phyloP scores from a whole-genome alignment of 1,140 invertebrate genomes.

The Pogonomyrmex californicus region DNA sequence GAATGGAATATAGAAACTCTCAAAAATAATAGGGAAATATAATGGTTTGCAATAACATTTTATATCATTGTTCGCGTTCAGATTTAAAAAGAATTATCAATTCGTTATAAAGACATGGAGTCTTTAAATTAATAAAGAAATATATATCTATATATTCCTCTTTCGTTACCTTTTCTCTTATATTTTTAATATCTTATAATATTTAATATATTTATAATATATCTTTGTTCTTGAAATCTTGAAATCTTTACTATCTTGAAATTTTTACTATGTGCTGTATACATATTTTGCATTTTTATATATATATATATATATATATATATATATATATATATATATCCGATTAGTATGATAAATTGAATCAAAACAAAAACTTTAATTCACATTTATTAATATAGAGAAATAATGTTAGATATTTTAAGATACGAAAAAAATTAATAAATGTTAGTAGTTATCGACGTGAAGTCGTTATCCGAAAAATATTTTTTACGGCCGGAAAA shows the following conservation, averaged over 20 bases:
- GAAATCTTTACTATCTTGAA: too few species aligned
- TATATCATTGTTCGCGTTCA: background rate
- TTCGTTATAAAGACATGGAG: background rate
- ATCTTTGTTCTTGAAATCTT: too few species aligned
- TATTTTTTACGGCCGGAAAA: background rate
- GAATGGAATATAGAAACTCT: background rate
- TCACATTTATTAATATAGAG: background rate
- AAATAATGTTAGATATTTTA: background rate
- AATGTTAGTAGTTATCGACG: background rate
- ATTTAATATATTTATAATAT: too few species aligned
- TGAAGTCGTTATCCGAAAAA: slow-evolving; percentile 28
- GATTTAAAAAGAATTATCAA: background rate
- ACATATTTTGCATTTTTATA: background rate
- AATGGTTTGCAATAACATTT: slow-evolving; percentile 9
- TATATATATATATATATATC: background rate
- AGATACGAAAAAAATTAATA: background rate
- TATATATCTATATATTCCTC: background rate
- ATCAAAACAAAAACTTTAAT: background rate
- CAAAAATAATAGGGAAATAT: slow-evolving; percentile 5
- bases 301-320: background rate
- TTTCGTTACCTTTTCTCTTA: too few species aligned
- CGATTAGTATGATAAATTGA: background rate
- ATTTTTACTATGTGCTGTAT: background rate
- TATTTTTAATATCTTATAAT: too few species aligned
- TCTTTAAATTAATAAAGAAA: background rate